These are phyloP conservation scores for Phaetusa simplex DNA, from an alignment of 2,113 vertebrate species.

Conservation along the genomic window DNA sequence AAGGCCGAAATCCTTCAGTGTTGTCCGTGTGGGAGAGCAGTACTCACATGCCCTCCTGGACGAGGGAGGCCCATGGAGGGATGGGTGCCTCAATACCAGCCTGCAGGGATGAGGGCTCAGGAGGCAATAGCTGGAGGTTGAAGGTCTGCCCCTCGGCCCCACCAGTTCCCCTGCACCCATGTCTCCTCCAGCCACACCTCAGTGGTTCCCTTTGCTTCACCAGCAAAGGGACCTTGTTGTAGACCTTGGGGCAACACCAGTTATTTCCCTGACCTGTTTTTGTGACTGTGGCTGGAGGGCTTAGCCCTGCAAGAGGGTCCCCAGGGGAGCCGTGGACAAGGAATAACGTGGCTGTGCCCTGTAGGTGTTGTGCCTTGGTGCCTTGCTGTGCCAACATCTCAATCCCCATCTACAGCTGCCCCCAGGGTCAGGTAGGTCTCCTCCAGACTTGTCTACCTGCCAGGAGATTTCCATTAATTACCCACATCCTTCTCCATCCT, in stretches of 20 bases:
- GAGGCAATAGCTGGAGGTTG: background rate
- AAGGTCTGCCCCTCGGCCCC: background rate
- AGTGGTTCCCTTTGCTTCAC: background rate
- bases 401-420: background rate
- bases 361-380: background rate
- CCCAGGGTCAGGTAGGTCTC: background rate
- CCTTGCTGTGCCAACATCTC: background rate
- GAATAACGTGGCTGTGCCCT: background rate
- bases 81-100: background rate
- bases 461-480: background rate
- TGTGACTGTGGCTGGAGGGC: background rate
- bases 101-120: background rate
- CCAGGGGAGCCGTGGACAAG: background rate
- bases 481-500: background rate
- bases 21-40: background rate
- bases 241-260: background rate
- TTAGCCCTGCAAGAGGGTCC: background rate
- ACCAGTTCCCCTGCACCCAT: background rate
- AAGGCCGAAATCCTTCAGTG: background rate
- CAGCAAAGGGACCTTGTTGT: background rate
- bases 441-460: background rate
- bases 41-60: background rate
- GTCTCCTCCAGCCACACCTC: background rate
- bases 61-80: background rate
- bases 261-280: background rate